Percentiles rank a stretch among this genome's conserved stretches.
phyloP scores from a whole-genome alignment of 2,113 vertebrate species.

The Elachura formosa region DNA sequence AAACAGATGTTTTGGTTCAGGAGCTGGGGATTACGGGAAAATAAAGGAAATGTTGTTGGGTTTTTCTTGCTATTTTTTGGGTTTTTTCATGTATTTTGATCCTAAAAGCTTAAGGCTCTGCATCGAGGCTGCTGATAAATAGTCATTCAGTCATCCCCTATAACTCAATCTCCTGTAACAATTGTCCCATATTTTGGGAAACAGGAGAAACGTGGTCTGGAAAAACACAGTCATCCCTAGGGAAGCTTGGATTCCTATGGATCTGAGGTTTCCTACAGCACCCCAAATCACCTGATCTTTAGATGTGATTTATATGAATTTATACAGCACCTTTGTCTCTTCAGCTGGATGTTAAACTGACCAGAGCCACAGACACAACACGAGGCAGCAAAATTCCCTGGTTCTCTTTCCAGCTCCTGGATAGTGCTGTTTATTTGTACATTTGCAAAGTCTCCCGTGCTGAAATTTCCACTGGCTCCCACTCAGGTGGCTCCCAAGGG shows the following conservation, averaged over 20 bases:
- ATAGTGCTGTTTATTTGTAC: not conserved
- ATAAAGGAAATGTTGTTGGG: not conserved
- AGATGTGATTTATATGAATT: rapidly evolving
- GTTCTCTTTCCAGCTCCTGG: not conserved
- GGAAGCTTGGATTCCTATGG: not conserved
- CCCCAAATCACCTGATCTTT: not conserved
- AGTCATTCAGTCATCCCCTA: not conserved
- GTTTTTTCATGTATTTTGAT: not conserved
- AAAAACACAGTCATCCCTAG: not conserved
- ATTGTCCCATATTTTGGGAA: not conserved
- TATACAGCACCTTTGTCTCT: not conserved
- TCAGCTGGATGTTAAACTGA: not conserved
- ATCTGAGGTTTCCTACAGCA: no score
- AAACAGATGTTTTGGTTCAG: not conserved
- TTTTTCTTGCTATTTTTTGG: not conserved
- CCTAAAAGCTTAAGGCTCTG: not conserved
- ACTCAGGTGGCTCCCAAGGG: not conserved
- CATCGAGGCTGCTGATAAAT: not conserved
- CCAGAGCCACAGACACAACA: not conserved
- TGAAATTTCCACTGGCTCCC: not conserved
- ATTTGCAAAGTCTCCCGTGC: not conserved
- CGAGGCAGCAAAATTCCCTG: not conserved
- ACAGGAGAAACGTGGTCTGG: not conserved
- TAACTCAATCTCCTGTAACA: not conserved
- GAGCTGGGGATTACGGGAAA: not conserved